A percentile compares a stretch with the other conserved stretches of the same genome.
Conservation (phyloP, 2,797 vertebrate genomes). For the Leuciscus waleckii region DNA sequence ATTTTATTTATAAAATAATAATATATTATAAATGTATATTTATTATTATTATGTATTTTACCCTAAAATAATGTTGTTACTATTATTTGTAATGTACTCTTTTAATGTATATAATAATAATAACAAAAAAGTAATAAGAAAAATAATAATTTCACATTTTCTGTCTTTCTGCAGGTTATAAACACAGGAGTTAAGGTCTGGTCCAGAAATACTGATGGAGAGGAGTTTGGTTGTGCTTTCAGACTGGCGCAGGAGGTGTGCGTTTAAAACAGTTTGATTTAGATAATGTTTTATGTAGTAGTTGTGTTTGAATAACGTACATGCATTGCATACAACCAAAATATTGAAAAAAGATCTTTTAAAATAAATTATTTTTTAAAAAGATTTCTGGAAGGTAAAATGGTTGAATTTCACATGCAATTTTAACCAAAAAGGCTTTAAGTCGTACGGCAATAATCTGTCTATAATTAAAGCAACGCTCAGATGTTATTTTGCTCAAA, state of each 20-base stretch:
- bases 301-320: not conserved
- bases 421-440: slow-evolving; percentile 31
- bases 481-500: not conserved
- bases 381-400: not conserved
- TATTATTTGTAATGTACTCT: not conserved
- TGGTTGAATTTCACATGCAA: not conserved
- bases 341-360: not conserved
- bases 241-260: slow-evolving; percentile 95
- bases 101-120: not conserved
- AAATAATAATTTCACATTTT: not conserved
- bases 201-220: slow-evolving; percentile 93
- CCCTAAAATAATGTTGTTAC: no score
- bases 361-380: not conserved
- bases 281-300: not conserved
- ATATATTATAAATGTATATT: no score
- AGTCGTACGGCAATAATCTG: not conserved
- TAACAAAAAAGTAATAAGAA: not conserved
- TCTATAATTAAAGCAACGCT: slow-evolving; percentile 14
- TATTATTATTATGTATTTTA: not conserved
- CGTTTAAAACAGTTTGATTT: not conserved
- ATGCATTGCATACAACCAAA: not conserved
- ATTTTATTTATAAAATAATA: no score
- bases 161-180: slow-evolving; percentile 83
- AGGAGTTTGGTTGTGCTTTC: slow-evolving; percentile 95
- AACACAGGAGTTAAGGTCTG: slow-evolving; percentile 97